phyloP scores from a whole-genome alignment of 2,888 invertebrate genomes.

The Dryobotodes eremita region DNA sequence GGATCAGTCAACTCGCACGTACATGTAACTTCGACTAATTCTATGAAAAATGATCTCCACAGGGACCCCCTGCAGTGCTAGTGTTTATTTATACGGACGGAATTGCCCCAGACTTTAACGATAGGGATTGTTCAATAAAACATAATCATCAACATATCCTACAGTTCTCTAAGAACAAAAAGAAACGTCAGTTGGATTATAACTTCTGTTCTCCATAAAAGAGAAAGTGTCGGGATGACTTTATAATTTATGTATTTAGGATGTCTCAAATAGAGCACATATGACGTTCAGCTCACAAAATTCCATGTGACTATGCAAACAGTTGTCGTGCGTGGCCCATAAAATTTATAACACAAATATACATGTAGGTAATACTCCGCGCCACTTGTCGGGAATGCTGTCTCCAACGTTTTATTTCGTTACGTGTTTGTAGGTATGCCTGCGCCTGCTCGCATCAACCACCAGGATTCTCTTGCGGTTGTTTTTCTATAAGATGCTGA shows the following conservation, averaged over 20 bases:
- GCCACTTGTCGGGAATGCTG: conserved; percentile 82
- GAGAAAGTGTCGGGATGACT: conserved; percentile 40
- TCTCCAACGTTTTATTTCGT: conserved; percentile 80
- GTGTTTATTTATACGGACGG: conserved; percentile 74
- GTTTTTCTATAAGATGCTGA: conserved; percentile 27
- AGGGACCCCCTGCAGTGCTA: conserved; percentile 75
- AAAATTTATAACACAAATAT: conserved; percentile 86
- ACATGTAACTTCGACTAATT: conserved; percentile 56
- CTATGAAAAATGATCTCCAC: conserved; percentile 55
- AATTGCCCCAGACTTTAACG: conserved; percentile 63
- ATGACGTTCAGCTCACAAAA: conserved; percentile 75
- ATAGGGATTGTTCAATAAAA: conserved; percentile 58
- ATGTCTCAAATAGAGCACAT: conserved; percentile 56
- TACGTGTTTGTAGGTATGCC: conserved; percentile 73
- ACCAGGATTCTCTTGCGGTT: conserved; percentile 30
- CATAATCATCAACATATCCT: conserved; percentile 33
- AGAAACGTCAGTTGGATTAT: conserved; percentile 23
- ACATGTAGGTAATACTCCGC: conserved; percentile 69
- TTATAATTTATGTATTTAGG: conserved; percentile 67
- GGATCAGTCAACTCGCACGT: conserved; percentile 35
- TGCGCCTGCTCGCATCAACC: conserved; percentile 58
- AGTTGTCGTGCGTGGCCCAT: conserved; percentile 80
- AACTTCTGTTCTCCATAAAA: conserved; percentile 39
- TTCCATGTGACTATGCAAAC: conserved; percentile 83
- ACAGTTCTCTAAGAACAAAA: conserved; percentile 27